Conservation (phyloP, 92 coral and sea anemone genomes). For the Virgularia gustaviana region DNA sequence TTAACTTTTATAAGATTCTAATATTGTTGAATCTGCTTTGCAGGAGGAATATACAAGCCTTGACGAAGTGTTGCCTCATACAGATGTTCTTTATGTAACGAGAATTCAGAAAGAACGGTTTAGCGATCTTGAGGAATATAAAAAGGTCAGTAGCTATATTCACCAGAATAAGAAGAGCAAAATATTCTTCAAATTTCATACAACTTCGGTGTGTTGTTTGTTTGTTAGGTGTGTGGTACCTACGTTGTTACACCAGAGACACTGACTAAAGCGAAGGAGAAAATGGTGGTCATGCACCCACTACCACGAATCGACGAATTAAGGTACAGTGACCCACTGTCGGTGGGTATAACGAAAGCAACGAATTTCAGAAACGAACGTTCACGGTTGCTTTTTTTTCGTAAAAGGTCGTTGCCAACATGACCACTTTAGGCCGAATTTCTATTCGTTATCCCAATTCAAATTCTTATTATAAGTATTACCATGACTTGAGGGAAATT, state of each 20-base stretch:
- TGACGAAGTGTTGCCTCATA: constrained; percentile 68
- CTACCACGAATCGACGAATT: constrained; percentile 89
- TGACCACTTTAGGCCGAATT: background rate
- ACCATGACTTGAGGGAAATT: background rate
- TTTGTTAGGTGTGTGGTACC: constrained; percentile 79
- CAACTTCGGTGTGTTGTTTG: background rate
- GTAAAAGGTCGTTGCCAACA: background rate
- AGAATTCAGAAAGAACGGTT: constrained; percentile 95
- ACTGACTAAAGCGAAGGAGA: constrained; percentile 86
- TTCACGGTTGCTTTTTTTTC: background rate
- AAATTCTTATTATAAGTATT: background rate
- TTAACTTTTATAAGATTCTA: background rate
- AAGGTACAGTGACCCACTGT: constrained; percentile 52
- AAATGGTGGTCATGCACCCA: constrained; percentile 99
- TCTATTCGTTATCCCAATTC: background rate
- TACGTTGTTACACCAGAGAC: constrained; percentile 86
- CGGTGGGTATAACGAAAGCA: background rate
- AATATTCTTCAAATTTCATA: background rate
- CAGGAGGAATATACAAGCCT: constrained; percentile 76
- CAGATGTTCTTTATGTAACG: constrained; percentile 92
- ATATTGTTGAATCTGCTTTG: background rate
- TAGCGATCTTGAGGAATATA: constrained; percentile 72
- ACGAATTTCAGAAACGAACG: too few relatives aligned
- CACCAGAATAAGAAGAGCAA: too few relatives aligned
- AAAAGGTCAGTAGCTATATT: constrained; percentile 84